phyloP scores from a whole-genome alignment of 2,113 vertebrate genomes.

The Notothenia rossii region DNA sequence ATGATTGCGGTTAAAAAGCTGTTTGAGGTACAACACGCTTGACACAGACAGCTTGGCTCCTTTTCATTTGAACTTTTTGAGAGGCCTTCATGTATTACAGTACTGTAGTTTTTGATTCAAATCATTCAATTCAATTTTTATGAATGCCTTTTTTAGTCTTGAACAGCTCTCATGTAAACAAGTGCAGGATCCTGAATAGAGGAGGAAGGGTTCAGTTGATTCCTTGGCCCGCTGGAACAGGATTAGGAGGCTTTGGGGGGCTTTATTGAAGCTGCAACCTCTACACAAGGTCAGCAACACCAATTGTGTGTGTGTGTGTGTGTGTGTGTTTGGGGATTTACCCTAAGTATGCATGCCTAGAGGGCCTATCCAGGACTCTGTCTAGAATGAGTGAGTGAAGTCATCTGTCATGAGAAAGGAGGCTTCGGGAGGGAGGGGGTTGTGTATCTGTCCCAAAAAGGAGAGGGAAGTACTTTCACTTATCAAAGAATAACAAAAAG shows the following conservation, averaged over 20 bases:
- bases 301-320: slow-evolving; percentile 23
- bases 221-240: slow-evolving; percentile 55
- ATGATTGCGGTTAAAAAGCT: slow-evolving; percentile 1
- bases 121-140: slow-evolving; percentile 18
- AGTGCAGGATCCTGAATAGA: slow-evolving; percentile 26
- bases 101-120: neutral
- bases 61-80: slow-evolving; percentile 21
- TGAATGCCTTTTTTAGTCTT: slow-evolving; percentile 47
- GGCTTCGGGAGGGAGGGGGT: neutral
- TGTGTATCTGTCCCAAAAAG: slow-evolving; percentile 59
- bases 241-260: slow-evolving; percentile 68
- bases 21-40: neutral
- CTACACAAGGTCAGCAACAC: slow-evolving; percentile 68
- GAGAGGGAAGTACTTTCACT: slow-evolving; percentile 43
- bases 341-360: slow-evolving; percentile 51
- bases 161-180: slow-evolving; percentile 31
- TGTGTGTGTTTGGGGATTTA: slow-evolving; percentile 62
- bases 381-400: slow-evolving; percentile 71
- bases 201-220: slow-evolving; percentile 56
- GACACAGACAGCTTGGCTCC: slow-evolving; percentile 35
- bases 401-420: slow-evolving; percentile 71
- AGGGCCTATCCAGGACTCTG: slow-evolving; percentile 52
- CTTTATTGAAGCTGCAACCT: slow-evolving; percentile 58
- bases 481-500: slow-evolving; percentile 28
- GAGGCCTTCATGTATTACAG: neutral